A percentile compares a stretch with the other conserved stretches of the same genome.
phyloP scores from a whole-genome alignment of 2,113 vertebrate genomes.

The Puffinus mauretanicus region DNA sequence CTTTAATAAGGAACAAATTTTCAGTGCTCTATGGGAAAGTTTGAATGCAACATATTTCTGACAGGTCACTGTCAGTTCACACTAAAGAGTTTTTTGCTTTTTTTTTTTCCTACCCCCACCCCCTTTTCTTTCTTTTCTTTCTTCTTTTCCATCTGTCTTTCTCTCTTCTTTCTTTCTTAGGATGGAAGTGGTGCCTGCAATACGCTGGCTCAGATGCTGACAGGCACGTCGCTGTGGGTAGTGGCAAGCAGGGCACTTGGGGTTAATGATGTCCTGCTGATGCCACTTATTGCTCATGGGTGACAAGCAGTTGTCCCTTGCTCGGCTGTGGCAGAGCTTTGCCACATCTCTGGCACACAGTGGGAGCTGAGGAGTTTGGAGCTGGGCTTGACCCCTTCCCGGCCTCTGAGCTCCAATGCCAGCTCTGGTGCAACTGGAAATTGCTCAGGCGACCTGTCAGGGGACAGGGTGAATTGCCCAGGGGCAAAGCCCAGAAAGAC shows the following conservation, averaged over 20 bases:
- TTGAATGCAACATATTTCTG: slow-evolving; percentile 38
- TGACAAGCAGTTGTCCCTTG: background rate
- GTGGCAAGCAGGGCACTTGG: no score
- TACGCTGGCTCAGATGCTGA: background rate
- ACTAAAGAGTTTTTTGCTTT: background rate
- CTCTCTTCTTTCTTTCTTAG: background rate
- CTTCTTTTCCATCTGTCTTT: background rate
- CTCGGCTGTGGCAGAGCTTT: background rate
- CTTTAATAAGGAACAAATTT: slow-evolving; percentile 58
- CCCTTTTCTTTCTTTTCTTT: background rate
- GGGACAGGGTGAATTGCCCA: background rate
- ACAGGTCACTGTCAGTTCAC: slow-evolving; percentile 55
- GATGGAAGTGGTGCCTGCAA: background rate
- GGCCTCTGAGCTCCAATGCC: background rate
- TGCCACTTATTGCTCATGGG: background rate
- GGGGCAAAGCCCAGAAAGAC: background rate
- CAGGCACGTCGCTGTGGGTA: background rate
- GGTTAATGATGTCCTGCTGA: background rate
- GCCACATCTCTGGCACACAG: fast-evolving
- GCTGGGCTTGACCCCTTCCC: background rate
- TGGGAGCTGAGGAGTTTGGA: background rate
- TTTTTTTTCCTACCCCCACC: background rate
- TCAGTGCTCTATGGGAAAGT: slow-evolving; percentile 55
- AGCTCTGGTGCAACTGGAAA: background rate
- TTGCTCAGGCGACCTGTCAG: fast-evolving